phyloP scores from a whole-genome alignment of 2,113 vertebrate genomes.

The Charadrius vociferus region DNA sequence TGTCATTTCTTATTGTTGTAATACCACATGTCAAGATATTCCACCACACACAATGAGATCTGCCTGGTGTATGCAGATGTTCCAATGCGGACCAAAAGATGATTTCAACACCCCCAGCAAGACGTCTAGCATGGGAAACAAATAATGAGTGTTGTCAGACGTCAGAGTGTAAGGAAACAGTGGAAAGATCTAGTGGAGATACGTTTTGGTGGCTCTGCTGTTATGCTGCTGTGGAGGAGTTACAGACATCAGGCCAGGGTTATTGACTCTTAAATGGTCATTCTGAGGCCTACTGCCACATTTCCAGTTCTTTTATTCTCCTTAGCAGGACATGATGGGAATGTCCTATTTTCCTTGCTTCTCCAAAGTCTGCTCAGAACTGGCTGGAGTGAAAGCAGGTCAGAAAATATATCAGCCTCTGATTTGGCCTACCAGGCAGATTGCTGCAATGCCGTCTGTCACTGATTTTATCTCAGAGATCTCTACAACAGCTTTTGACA shows the following conservation, averaged over 20 bases:
- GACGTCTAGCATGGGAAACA: not conserved
- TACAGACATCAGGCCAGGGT: fast-evolving
- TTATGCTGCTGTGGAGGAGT: not conserved
- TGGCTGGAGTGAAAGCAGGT: not conserved
- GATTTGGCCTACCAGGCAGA: not conserved
- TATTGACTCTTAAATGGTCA: not conserved
- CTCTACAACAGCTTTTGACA: not conserved
- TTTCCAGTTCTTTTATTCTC: not conserved
- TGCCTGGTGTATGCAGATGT: not conserved
- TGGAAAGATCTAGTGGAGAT: not conserved
- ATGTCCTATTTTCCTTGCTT: not conserved
- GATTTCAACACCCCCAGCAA: not conserved
- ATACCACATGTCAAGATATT: not conserved
- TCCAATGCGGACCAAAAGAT: not conserved
- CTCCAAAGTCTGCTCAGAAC: not conserved
- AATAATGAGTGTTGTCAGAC: not conserved
- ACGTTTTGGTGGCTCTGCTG: fast-evolving
- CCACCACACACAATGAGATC: not conserved
- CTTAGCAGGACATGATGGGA: not conserved
- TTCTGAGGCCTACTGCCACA: not conserved
- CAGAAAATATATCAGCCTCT: not conserved
- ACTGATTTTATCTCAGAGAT: not conserved
- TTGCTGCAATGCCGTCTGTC: not conserved
- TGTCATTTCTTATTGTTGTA: not conserved
- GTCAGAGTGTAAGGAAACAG: not conserved